phyloP scores from a whole-genome alignment of 2,888 invertebrate species.

The Nomada flava region DNA sequence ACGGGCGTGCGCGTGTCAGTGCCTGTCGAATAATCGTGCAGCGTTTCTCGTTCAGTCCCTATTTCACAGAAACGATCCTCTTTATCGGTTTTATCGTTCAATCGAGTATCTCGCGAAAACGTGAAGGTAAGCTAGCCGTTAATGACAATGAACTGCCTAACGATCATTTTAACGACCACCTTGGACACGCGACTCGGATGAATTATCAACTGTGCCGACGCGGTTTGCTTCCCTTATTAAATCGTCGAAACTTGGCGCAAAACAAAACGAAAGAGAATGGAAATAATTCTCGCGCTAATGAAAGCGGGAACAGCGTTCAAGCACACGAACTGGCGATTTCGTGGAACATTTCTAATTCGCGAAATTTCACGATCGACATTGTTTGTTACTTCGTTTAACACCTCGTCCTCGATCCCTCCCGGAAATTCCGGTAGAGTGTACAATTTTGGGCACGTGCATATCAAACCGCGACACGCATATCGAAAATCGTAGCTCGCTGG shows the following conservation, averaged over 20 bases:
- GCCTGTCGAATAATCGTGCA: not conserved
- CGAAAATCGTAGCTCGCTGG: conserved; percentile 15
- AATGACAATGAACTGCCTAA: conserved; percentile 42
- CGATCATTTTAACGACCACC: conserved; percentile 40
- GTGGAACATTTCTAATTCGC: not conserved
- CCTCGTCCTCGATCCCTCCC: conserved; percentile 35
- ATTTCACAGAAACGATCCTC: not conserved
- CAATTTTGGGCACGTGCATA: conserved; percentile 37
- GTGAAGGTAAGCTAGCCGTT: not conserved
- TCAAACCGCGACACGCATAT: conserved; percentile 46
- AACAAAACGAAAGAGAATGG: not conserved
- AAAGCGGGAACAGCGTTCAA: not conserved
- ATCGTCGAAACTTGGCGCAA: not conserved
- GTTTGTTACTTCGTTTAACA: not conserved
- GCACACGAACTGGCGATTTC: not conserved
- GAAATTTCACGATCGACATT: conserved; percentile 15
- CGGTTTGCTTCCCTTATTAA: conserved; percentile 33
- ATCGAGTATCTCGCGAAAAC: conserved; percentile 18
- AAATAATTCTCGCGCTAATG: not conserved
- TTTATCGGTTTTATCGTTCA: not conserved
- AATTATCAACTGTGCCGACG: conserved; percentile 36
- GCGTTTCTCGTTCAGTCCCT: not conserved
- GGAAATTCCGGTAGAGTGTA: conserved; percentile 30
- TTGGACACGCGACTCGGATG: conserved; percentile 39
- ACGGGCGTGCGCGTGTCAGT: not conserved